Conservation (phyloP, 1,140 invertebrate species). For the Drosophila athabasca region DNA sequence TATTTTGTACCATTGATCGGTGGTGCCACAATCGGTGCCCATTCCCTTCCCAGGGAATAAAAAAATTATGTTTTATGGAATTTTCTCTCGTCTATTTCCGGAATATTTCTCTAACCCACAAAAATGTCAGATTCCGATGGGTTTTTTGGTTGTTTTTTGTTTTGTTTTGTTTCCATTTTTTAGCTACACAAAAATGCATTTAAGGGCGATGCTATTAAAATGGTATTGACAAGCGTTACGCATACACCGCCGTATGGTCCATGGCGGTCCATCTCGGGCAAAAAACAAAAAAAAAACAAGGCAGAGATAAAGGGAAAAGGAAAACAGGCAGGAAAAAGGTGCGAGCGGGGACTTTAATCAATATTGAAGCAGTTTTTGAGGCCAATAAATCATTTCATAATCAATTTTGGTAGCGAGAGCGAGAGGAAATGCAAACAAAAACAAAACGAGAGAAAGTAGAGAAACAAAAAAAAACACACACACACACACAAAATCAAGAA, state of each 20-base stretch:
- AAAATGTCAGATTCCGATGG: conserved; percentile 8
- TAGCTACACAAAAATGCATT: conserved; percentile 64
- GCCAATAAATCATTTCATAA: conserved; percentile 82
- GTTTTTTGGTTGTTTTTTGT: too few relatives aligned
- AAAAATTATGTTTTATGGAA: conserved; percentile 18
- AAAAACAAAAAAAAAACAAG: conserved; percentile 41
- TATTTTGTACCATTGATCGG: conserved; percentile 10
- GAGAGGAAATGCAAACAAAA: conserved; percentile 42
- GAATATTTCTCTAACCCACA: conserved; percentile 39
- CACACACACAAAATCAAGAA: conserved; percentile 1
- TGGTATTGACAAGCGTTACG: conserved; percentile 46
- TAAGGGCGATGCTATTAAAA: conserved; percentile 56
- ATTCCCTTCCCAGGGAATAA: too few relatives aligned
- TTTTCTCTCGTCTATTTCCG: conserved; percentile 17
- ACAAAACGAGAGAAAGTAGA: conserved; percentile 19
- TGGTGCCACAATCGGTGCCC: not conserved
- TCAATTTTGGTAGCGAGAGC: conserved; percentile 64
- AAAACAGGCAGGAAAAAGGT: not conserved
- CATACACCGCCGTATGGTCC: conserved; percentile 55
- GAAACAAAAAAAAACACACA: too few relatives aligned
- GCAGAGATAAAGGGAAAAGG: not conserved
- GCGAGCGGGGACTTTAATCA: conserved; percentile 61
- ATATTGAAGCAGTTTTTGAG: conserved; percentile 81
- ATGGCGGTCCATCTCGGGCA: too few relatives aligned
- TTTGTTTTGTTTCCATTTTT: conserved; percentile 47